Conservation (phyloP, 2,797 vertebrate species). For the Rousettus madagascariensis region DNA sequence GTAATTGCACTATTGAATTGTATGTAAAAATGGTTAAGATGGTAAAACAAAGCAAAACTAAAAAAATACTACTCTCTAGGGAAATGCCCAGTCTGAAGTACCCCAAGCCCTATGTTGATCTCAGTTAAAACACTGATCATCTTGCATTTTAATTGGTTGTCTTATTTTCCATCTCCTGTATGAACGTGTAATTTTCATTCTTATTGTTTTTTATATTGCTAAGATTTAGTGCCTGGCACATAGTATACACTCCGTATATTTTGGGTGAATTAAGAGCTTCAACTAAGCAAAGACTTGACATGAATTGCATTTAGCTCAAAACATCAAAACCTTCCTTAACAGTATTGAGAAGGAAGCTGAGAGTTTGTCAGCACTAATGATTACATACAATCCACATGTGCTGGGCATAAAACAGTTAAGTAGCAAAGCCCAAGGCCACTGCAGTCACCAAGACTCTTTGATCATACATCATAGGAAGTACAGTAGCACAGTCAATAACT, state of each 20-base stretch:
- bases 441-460: not conserved
- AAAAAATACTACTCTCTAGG: not conserved
- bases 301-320: not conserved
- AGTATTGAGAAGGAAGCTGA: not conserved
- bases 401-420: not conserved
- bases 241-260: not conserved
- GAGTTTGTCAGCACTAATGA: not conserved
- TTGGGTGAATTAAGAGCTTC: not conserved
- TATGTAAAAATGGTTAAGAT: not conserved
- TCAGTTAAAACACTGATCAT: not conserved
- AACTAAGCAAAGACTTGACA: not conserved
- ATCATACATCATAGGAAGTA: not conserved
- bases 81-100: not conserved
- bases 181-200: not conserved
- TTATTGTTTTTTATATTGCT: not conserved
- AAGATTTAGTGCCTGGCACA: not conserved
- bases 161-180: not conserved
- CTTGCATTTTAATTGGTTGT: not conserved
- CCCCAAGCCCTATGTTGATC: not conserved
- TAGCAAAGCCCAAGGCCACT: not conserved
- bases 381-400: not conserved
- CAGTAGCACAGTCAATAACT: not conserved
- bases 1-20: not conserved
- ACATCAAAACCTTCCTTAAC: not conserved
- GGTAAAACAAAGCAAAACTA: not conserved